These are phyloP conservation scores for Ichneumoninae sp. DNA, from an alignment of 2,888 invertebrate species.

Conservation along the genomic window DNA sequence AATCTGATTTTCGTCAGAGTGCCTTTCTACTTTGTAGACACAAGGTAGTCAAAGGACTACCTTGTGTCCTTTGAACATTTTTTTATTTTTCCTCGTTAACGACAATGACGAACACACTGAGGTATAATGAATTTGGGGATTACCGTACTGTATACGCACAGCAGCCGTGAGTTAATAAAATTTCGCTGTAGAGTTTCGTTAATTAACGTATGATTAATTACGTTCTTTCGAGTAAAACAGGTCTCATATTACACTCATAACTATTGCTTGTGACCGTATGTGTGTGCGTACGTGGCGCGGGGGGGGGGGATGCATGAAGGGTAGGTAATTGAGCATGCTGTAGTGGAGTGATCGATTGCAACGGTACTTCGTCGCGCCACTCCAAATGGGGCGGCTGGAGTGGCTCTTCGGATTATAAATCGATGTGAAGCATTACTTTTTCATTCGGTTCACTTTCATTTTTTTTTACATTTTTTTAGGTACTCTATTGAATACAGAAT, in stretches of 20 bases:
- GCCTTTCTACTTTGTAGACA: not conserved
- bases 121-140: not conserved
- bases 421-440: slow-evolving; percentile 23
- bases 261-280: slow-evolving; percentile 2
- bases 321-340: slow-evolving; percentile 43
- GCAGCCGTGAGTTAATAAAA: not conserved
- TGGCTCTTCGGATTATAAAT: slow-evolving; percentile 29
- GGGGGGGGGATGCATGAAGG: slow-evolving; percentile 11
- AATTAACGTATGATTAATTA: slow-evolving; percentile 19
- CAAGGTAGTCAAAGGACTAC: not conserved
- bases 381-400: slow-evolving; percentile 11
- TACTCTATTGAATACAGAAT: slow-evolving; percentile 4
- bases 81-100: slow-evolving; percentile 1
- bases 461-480: not conserved
- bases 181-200: slow-evolving; percentile 7
- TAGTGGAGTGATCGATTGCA: slow-evolving; percentile 45
- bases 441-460: not conserved
- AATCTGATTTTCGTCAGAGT: slow-evolving; percentile 68
- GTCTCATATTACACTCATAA: slow-evolving; percentile 36
- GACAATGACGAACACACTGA: not conserved
- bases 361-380: slow-evolving; percentile 1
- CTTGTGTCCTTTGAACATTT: not conserved
- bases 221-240: not conserved
- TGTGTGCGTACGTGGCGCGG: too few relatives aligned
- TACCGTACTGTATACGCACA: not conserved